Evolutionary conservation across 2,888 invertebrate species (phyloP), one percentile per base, ranked within the genome.

Genomic region (Heliconius erato): DNA sequence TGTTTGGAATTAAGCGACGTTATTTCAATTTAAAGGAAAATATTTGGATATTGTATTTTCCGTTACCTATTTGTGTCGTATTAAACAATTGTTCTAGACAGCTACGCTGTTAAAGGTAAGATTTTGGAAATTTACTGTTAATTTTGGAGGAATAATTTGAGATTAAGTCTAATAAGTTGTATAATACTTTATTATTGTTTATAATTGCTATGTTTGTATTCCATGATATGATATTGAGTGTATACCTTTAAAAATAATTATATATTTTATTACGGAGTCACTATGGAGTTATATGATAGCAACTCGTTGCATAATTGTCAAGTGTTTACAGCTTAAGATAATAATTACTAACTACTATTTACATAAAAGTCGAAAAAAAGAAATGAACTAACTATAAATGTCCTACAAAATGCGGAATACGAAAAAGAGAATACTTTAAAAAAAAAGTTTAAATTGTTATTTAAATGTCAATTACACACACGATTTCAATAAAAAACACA

Each of bases 391-490:
- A 9, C 63, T n/a, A 14, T 26, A 4, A 16, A 28, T 16, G 16
- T 9, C n/a, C 63, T 3, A n/a, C 63, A n/a, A 63, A 63, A 63
- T n/a, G 9, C 0, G 63, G 9, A 23, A 35, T 32, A 35, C 40
- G 5, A 40, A 40, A 0, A 40, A 71, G 23, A n/a, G 9, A n/a
- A 71, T 14, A 40, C n/a, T 12, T n/a, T 3, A 11, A 35, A 35
- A 69, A 35, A 35, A 35, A 3, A 35, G 63, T 32, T 69, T 0
- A 19, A 69, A 32, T 35, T 11, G 83, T 86, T 90, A 90, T 90
- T 87, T 87, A 89, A 89, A 88, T 88, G 88, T 91, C 91, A 91
- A 90, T 86, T 90, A 92, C 92, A 92, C 86, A 93, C 88, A 40
- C 71, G 40, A 71, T 71, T n/a, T 2, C 14, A 40, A 40, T n/a